These are phyloP conservation scores for Lissocephala sabroskyi DNA, from an alignment of 2,888 invertebrate species.

Conservation along the genomic window DNA sequence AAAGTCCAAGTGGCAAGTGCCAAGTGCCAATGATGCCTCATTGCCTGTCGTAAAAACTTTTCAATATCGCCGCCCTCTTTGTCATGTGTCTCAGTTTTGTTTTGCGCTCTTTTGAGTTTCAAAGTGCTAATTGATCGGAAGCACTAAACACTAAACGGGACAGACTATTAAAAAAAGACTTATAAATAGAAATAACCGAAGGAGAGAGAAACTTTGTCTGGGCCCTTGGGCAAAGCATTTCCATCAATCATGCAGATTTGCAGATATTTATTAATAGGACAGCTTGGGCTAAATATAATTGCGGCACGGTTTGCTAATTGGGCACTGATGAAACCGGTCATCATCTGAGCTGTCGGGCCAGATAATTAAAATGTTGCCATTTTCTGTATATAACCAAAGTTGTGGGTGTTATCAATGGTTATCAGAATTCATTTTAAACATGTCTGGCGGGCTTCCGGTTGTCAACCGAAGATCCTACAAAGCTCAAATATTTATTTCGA, in stretches of 20 bases:
- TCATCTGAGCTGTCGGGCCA: too few species aligned
- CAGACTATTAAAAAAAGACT: too few species aligned
- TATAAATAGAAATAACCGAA: too few species aligned
- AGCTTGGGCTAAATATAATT: too few species aligned
- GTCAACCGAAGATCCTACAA: conserved; percentile 44
- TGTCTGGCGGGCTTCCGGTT: conserved; percentile 55
- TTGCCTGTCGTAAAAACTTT: conserved; percentile 11
- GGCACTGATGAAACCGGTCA: too few species aligned
- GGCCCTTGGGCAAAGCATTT: too few species aligned
- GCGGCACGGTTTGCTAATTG: too few species aligned
- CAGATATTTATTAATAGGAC: conserved; percentile 9
- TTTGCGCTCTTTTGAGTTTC: conserved; percentile 8
- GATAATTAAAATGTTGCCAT: conserved; percentile 14
- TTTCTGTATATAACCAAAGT: conserved; percentile 34
- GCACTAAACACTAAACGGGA: too few species aligned
- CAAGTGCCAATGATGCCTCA: conserved; percentile 17
- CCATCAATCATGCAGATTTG: conserved; percentile 4
- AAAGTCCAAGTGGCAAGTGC: conserved; percentile 20
- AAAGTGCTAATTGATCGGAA: neutral
- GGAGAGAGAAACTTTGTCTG: too few species aligned
- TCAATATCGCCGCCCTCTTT: conserved; percentile 15
- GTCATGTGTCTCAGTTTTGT: too few species aligned
- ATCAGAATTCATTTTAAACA: conserved; percentile 34
- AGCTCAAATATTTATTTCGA: too few species aligned
- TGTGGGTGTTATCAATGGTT: conserved; percentile 61